Evolutionary conservation across 2,113 vertebrate genomes (phyloP).

Genomic region (Bettongia penicillata): DNA sequence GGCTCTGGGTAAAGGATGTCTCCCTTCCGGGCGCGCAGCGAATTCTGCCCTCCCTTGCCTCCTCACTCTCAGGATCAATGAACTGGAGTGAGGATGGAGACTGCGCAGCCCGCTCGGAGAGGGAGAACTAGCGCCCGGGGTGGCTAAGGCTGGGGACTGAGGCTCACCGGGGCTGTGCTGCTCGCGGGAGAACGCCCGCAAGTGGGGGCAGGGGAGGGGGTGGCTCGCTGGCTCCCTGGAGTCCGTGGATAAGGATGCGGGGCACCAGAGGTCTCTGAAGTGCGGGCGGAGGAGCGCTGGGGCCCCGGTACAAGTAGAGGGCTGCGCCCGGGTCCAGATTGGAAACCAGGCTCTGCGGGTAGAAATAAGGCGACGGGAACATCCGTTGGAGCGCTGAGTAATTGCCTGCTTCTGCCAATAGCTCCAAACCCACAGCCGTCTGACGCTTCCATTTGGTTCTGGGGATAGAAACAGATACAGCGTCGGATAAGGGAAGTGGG

Average conservation of each 20-base stretch:
- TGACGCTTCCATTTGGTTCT: conserved; percentile 99
- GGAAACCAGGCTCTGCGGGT: conserved; percentile 96
- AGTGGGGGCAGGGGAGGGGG: conserved; percentile 93
- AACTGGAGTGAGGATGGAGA: neutral
- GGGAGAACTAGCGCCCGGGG: conserved; percentile 8
- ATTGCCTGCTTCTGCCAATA: conserved; percentile 96
- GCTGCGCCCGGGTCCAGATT: conserved; percentile 97
- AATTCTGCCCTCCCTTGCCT: neutral
- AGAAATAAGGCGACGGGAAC: conserved; percentile 99
- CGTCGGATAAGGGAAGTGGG: neutral
- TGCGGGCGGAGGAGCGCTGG: conserved; percentile 93
- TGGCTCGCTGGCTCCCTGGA: conserved; percentile 93
- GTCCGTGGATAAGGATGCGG: conserved; percentile 96
- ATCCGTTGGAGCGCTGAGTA: conserved; percentile 97
- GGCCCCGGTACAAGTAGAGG: conserved; percentile 95
- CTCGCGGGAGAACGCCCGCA: conserved; percentile 91
- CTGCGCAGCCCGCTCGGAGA: conserved; percentile 13
- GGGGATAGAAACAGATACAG: conserved; percentile 46
- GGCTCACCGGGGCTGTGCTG: conserved; percentile 94
- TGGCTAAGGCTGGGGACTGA: neutral
- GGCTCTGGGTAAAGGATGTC: neutral
- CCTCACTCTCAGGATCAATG: neutral
- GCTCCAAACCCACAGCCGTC: conserved; percentile 96
- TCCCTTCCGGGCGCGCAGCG: neutral
- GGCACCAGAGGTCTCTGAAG: conserved; percentile 96